Evolutionary conservation across 2,113 vertebrate genomes (phyloP).

Genomic region (Cercocebus atys): DNA sequence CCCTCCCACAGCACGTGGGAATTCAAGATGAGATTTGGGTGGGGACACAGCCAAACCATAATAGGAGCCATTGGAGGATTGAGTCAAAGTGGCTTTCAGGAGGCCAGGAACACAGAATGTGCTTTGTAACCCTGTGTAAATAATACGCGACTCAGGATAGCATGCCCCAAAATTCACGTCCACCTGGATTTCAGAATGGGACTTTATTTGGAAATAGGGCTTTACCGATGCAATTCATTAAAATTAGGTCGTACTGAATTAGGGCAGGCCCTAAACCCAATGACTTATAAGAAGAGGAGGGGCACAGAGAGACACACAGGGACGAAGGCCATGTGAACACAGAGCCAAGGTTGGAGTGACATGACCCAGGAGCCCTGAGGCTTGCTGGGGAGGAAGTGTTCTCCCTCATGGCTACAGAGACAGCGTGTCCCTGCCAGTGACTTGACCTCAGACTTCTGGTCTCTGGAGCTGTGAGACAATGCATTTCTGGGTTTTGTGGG

Average conservation of each 20-base stretch:
- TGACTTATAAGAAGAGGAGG: background rate
- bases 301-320: no score
- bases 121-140: accelerated
- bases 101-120: accelerated
- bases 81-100: accelerated
- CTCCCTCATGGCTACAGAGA: no score
- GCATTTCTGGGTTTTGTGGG: accelerated
- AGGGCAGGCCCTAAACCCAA: no score
- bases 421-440: accelerated
- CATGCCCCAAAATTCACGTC: accelerated
- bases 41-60: no score
- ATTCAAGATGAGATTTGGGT: no score
- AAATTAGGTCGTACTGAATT: background rate
- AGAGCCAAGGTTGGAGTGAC: background rate
- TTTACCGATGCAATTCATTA: background rate
- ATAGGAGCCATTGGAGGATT: accelerated
- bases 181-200: accelerated
- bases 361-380: background rate
- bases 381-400: accelerated
- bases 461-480: background rate
- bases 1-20: no score
- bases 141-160: accelerated
- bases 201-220: background rate
- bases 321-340: accelerated
- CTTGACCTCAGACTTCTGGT: background rate